phyloP scores from a whole-genome alignment of 2,888 invertebrate species.

The Dioctria linearis region DNA sequence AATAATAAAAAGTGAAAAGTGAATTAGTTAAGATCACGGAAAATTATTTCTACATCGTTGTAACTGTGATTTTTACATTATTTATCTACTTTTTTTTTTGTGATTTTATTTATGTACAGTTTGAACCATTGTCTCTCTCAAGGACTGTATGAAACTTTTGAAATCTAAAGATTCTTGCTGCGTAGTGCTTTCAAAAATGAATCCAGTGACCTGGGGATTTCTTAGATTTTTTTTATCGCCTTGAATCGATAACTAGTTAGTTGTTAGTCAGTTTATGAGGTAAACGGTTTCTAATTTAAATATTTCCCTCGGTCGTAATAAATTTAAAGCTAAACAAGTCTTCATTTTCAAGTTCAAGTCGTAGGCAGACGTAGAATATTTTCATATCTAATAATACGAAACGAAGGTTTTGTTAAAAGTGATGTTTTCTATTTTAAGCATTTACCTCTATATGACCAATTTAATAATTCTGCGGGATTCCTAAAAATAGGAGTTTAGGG shows the following conservation, averaged over 20 bases:
- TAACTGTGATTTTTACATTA: too few relatives aligned
- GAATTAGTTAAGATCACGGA: neutral
- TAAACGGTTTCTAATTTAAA: conserved; percentile 32
- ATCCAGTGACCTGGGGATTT: conserved; percentile 2
- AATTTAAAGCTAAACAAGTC: conserved; percentile 15
- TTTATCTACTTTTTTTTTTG: too few relatives aligned
- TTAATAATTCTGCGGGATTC: too few relatives aligned
- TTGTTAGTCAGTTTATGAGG: conserved; percentile 11
- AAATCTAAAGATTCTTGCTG: conserved; percentile 16
- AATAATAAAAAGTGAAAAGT: conserved; percentile 31
- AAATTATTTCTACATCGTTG: neutral
- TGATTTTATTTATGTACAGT: too few relatives aligned
- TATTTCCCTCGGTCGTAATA: conserved; percentile 15
- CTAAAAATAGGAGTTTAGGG: too few relatives aligned
- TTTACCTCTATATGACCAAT: too few relatives aligned
- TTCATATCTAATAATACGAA: too few relatives aligned
- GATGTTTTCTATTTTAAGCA: neutral
- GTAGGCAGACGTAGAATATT: neutral
- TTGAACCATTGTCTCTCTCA: neutral
- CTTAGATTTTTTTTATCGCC: conserved; percentile 13
- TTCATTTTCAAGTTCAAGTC: conserved; percentile 39
- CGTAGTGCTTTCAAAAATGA: conserved; percentile 8
- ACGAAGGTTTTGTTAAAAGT: neutral
- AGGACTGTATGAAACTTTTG: conserved; percentile 6
- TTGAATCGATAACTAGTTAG: conserved; percentile 17